Conservation (phyloP, 2,113 vertebrate species). For the Thryonomys swinderianus region DNA sequence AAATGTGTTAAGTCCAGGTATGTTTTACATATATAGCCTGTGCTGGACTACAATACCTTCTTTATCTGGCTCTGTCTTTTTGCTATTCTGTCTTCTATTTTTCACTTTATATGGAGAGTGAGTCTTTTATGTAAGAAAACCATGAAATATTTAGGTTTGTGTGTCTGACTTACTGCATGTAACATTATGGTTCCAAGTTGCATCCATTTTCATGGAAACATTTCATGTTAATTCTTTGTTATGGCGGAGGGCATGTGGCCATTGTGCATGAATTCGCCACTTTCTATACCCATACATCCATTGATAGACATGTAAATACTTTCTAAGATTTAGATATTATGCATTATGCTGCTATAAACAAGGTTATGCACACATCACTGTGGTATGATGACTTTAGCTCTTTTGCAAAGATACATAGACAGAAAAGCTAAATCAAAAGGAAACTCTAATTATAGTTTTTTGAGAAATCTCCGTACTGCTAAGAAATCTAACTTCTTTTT, state of each 20-base stretch:
- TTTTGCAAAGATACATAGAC: neutral
- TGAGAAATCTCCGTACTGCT: neutral
- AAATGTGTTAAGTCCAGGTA: neutral
- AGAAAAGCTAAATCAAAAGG: neutral
- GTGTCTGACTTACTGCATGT: neutral
- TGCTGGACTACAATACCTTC: neutral
- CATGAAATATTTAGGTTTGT: neutral
- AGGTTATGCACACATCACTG: neutral
- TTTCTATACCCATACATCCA: neutral
- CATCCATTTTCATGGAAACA: neutral
- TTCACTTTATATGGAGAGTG: neutral
- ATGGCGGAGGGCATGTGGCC: neutral
- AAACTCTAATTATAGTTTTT: neutral
- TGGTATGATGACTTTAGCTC: neutral
- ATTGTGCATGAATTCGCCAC: neutral
- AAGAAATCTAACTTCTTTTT: too few relatives aligned
- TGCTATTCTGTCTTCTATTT: neutral
- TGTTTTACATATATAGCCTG: too few relatives aligned
- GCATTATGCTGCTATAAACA: neutral
- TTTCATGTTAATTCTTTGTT: neutral
- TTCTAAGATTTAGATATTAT: neutral
- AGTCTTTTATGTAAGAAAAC: neutral
- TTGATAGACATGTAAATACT: neutral
- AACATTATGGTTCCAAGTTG: neutral
- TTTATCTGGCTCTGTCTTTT: neutral